These are phyloP conservation scores for Noctua fimbriata DNA, from an alignment of 2,888 invertebrate species.

Conservation along the genomic window DNA sequence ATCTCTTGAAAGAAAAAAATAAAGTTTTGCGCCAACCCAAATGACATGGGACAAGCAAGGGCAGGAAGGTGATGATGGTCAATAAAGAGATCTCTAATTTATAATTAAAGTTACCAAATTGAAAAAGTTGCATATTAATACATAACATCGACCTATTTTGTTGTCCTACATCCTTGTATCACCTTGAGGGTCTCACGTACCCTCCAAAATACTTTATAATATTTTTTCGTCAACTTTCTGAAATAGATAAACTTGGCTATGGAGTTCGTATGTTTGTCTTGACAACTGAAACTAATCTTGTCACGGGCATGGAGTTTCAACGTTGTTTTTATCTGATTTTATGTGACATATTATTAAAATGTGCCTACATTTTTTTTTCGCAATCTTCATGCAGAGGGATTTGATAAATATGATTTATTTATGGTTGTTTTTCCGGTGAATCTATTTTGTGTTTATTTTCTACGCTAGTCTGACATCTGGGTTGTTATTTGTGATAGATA, in stretches of 20 bases:
- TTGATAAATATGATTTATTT: constrained; percentile 47
- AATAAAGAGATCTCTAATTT: background rate
- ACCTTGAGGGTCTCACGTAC: constrained; percentile 61
- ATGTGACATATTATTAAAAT: constrained; percentile 67
- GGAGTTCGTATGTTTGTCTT: constrained; percentile 69
- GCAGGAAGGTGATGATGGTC: background rate
- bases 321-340: constrained; percentile 68
- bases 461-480: background rate
- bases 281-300: constrained; percentile 72
- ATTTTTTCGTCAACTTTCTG: constrained; percentile 73
- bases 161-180: constrained; percentile 52
- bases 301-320: constrained; percentile 66
- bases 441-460: background rate
- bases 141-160: constrained; percentile 15
- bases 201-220: constrained; percentile 77
- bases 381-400: constrained; percentile 22
- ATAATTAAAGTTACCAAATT: background rate
- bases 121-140: background rate
- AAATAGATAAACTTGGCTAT: constrained; percentile 75
- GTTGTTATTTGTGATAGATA: background rate
- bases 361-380: constrained; percentile 49
- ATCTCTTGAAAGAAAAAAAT: background rate
- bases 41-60: background rate
- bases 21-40: background rate
- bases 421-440: constrained; percentile 8